A percentile compares a stretch with the other conserved stretches of the same genome.
Evolutionary conservation across 2,888 invertebrate genomes (phyloP).

Genomic region (Cephus nigrinus): DNA sequence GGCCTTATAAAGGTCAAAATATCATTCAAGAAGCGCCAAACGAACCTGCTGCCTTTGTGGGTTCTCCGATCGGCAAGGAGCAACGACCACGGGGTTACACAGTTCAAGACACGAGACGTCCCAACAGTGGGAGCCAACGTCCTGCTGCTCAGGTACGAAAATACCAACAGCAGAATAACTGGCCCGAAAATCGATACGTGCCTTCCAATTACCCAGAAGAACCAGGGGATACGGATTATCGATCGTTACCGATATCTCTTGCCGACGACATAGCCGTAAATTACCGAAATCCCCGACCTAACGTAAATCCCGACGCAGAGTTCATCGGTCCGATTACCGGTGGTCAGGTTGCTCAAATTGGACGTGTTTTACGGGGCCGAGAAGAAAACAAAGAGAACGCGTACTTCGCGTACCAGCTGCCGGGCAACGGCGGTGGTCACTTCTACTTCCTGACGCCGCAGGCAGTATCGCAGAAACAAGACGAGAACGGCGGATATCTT

Average conservation of each 20-base stretch:
- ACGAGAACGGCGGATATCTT: slow-evolving; percentile 44
- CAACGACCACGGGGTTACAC: neutral
- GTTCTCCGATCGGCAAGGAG: neutral
- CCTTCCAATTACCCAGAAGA: slow-evolving; percentile 61
- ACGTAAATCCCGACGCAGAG: slow-evolving; percentile 72
- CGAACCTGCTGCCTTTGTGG: neutral
- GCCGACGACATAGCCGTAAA: slow-evolving; percentile 70
- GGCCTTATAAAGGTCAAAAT: neutral
- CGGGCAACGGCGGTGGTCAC: slow-evolving; percentile 82
- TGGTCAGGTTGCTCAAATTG: slow-evolving; percentile 24
- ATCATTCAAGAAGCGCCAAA: neutral
- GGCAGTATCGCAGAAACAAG: slow-evolving; percentile 64
- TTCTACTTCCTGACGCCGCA: slow-evolving; percentile 84
- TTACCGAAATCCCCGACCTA: slow-evolving; percentile 71
- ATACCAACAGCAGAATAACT: slow-evolving; percentile 25
- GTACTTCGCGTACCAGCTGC: slow-evolving; percentile 78
- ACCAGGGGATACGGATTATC: slow-evolving; percentile 51
- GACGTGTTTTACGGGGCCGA: slow-evolving; percentile 30
- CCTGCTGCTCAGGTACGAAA: slow-evolving; percentile 11
- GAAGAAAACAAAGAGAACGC: slow-evolving; percentile 66
- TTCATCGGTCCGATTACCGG: slow-evolving; percentile 64
- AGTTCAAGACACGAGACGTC: neutral
- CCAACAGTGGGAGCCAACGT: neutral
- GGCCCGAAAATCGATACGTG: slow-evolving; percentile 19
- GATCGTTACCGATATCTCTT: slow-evolving; percentile 44